Conservation (phyloP, 2,888 invertebrate genomes). For the Tholera decimalis region DNA sequence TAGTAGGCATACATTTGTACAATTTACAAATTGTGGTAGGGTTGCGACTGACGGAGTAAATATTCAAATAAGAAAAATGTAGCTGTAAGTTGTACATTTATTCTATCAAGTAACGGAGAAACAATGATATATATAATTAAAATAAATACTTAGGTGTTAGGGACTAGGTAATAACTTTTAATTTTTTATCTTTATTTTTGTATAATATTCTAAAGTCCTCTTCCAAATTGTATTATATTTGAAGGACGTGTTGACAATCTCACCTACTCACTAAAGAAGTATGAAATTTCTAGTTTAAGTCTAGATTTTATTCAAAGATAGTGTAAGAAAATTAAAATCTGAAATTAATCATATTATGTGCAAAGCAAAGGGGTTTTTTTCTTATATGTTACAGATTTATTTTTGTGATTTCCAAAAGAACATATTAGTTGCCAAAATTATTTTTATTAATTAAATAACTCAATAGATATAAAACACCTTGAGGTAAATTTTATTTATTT, state of each 20-base stretch:
- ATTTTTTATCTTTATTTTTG: slow-evolving; percentile 6
- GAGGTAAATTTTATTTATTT: too few species aligned
- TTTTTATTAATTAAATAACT: too few species aligned
- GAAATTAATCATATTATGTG: not conserved
- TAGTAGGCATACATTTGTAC: too few species aligned
- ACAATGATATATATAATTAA: not conserved
- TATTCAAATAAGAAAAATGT: too few species aligned
- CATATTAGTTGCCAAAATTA: too few species aligned
- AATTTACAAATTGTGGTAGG: too few species aligned
- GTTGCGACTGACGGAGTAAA: too few species aligned
- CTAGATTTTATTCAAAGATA: not conserved
- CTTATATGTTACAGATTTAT: too few species aligned
- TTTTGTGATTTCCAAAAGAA: not conserved
- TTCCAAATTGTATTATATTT: not conserved
- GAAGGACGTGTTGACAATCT: not conserved
- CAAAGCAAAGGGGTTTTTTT: too few species aligned
- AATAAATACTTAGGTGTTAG: not conserved
- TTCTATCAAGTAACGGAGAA: not conserved
- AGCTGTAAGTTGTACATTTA: not conserved
- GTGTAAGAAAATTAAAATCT: not conserved
- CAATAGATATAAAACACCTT: too few species aligned
- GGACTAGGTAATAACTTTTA: not conserved
- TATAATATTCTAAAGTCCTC: slow-evolving; percentile 12
- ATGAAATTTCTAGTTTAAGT: not conserved
- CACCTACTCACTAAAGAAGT: not conserved